Conservation (phyloP, 2,797 vertebrate genomes). For the Cynopterus sphinx region DNA sequence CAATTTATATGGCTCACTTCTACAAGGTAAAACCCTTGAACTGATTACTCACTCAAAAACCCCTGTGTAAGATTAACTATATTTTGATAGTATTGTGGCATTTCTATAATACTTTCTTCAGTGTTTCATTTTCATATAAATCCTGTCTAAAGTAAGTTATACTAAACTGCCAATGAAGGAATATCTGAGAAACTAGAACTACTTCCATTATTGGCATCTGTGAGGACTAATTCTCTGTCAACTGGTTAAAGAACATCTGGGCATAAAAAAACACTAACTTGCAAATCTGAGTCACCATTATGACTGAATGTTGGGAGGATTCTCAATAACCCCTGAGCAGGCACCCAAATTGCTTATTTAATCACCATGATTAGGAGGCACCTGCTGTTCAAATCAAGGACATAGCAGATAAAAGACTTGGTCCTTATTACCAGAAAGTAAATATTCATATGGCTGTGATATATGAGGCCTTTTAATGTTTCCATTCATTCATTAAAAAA, state of each 20-base stretch:
- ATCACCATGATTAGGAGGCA: neutral
- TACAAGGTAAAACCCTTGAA: neutral
- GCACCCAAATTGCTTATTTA: neutral
- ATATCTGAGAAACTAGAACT: constrained; percentile 25
- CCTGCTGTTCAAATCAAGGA: neutral
- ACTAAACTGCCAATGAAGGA: constrained; percentile 1
- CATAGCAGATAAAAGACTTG: neutral
- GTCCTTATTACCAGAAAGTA: neutral
- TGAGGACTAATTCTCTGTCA: neutral
- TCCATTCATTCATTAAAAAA: neutral
- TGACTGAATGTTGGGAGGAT: neutral
- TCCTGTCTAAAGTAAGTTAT: constrained; percentile 9
- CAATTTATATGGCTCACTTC: neutral
- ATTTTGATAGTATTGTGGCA: constrained; percentile 19
- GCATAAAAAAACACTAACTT: neutral
- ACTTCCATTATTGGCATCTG: neutral
- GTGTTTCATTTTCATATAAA: neutral
- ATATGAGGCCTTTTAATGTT: neutral
- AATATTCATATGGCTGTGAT: neutral
- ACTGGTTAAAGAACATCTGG: neutral
- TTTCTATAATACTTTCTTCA: neutral
- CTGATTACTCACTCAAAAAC: neutral
- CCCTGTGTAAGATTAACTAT: neutral
- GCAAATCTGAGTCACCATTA: neutral
- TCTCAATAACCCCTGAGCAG: neutral